Base-by-base conservation (phyloP, 1,140 invertebrate genomes). In the Leguminivora glycinivorella region DNA sequence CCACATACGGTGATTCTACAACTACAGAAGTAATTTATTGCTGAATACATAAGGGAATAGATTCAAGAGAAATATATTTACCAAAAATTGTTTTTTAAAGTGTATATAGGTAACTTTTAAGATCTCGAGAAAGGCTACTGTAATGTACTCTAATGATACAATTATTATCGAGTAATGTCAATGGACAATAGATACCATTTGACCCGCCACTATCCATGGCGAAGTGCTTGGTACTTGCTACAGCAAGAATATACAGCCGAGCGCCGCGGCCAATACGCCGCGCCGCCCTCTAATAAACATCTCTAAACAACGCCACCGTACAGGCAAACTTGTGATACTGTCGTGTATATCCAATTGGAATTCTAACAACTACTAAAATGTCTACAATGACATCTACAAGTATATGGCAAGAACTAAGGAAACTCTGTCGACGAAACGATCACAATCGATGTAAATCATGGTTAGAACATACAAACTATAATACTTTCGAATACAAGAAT, bases 31-130 rank as follows among this genome's bases (percentile, higher is more conserved):
- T 87, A 85, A 91, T 89, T 91, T 91, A 91, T 91, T 91, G 89
- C 89, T 91, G 89, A 83, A 91, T 91, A 91, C 89, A 89, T 89
- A 90, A 85, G 84, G 87, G 87, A 91, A 90, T 90, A 90, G 85
- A 88, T 89, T 88, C 83, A 84, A 91, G 89, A 91, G 84, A 91
- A 89, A 90, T 89, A 91, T 88, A 87, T 87, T 88, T 89, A 88
- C 85, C 88, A 87, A 91, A 90, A 90, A 73, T 83, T 89, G 80
- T 79, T 80, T 88, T 88, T 89, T 87, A 84, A 81, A 88, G 88
- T 89, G 89, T 91, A 91, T 90, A 91, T 89, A 91, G 88, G 86
- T 91, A 91, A 91, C 89, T 91, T 91, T 89, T 86, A 87, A 89
- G 85, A 90, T 89, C 83, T 82, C 83, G 83, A 89, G 86, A 91